Percentiles rank a stretch among this genome's conserved stretches.
phyloP scores from a whole-genome alignment of 2,797 vertebrate genomes.

The Trematomus bernacchii region DNA sequence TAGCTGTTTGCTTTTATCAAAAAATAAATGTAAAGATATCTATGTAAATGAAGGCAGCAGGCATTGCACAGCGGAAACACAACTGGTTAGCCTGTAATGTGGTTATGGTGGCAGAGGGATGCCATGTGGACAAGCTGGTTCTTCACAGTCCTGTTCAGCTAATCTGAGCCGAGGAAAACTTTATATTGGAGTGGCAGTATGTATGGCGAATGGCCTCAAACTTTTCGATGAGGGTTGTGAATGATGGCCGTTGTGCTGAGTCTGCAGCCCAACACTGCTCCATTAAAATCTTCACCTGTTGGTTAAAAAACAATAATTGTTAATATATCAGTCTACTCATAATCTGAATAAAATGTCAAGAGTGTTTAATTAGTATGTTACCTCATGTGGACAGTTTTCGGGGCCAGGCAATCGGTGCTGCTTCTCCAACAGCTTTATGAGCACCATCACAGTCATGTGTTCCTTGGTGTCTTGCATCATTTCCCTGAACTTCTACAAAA shows the following conservation, averaged over 20 bases:
- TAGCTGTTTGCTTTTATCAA: slow-evolving; percentile 33
- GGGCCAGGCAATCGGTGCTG: slow-evolving; percentile 87
- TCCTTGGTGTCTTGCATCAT: slow-evolving; percentile 85
- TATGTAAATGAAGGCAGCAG: slow-evolving; percentile 33
- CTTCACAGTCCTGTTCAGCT: slow-evolving; percentile 59
- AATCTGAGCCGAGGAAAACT: slow-evolving; percentile 74
- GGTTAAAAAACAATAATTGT: neutral
- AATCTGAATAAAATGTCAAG: neutral
- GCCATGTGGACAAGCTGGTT: slow-evolving; percentile 8
- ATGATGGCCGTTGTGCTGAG: slow-evolving; percentile 86
- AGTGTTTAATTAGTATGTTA: slow-evolving; percentile 59
- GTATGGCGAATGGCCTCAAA: slow-evolving; percentile 80
- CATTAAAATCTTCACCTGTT: slow-evolving; percentile 85
- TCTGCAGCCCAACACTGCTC: slow-evolving; percentile 90
- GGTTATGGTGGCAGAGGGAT: slow-evolving; percentile 22
- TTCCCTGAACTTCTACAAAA: slow-evolving; percentile 89
- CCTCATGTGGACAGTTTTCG: slow-evolving; percentile 88
- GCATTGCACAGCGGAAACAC: slow-evolving; percentile 31
- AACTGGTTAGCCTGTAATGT: slow-evolving; percentile 8
- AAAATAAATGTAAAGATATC: slow-evolving; percentile 21
- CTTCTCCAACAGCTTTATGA: slow-evolving; percentile 87
- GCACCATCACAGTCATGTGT: slow-evolving; percentile 87
- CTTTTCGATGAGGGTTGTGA: slow-evolving; percentile 83
- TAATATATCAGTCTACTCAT: neutral
- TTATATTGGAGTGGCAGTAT: slow-evolving; percentile 75